Evolutionary conservation across 2,113 vertebrate species (phyloP), one percentile per base, ranked within the genome.

Genomic region (Aspidoscelis tigris): DNA sequence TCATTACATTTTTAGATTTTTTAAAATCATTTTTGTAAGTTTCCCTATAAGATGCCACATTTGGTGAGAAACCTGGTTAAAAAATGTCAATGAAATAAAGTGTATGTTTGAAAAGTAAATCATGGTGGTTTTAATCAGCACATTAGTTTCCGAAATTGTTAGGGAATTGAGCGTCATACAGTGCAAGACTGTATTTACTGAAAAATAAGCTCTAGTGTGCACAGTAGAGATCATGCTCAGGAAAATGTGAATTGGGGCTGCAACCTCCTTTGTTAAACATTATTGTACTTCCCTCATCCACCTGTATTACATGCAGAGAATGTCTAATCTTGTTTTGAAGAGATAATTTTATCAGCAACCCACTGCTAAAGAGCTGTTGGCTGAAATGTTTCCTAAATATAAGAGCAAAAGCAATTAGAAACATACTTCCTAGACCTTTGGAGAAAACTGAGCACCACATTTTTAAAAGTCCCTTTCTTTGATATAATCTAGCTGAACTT

Each of bases 291-390:
- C 47, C 83, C 88, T 81, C 55, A 55, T 87, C 92, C 87, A 82
- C 76, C 73, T 89, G 76, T 93, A 93, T 88, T 91, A 83, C 76
- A 85, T 39, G 71, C 90, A 84, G 82, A 89, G 80, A 75, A 89
- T 92, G 91, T 72, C 69, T 90, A 90, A 84, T 92, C 83, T 91
- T 80, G 66, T 73, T 92, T 92, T 91, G 64, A 73, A 83, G 44
- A 47, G 33, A 74, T 94, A 89, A 90, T 89, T 88, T 91, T 61
- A 88, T 93, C 89, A 83, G 79, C 47, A 73, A 83, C 81, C 90
- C 86, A 47, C 65, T 88, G 78, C 41, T 47, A 85, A 78, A 87
- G 66, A 82, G 80, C 83, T n/a, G 0, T 16, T 50, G 69, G 76
- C 44, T 88, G 81, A 76, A 76, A 84, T 73, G 74, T 76, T 55